Evolutionary conservation across 2,888 invertebrate species (phyloP).

Genomic region (Apeira syringaria): DNA sequence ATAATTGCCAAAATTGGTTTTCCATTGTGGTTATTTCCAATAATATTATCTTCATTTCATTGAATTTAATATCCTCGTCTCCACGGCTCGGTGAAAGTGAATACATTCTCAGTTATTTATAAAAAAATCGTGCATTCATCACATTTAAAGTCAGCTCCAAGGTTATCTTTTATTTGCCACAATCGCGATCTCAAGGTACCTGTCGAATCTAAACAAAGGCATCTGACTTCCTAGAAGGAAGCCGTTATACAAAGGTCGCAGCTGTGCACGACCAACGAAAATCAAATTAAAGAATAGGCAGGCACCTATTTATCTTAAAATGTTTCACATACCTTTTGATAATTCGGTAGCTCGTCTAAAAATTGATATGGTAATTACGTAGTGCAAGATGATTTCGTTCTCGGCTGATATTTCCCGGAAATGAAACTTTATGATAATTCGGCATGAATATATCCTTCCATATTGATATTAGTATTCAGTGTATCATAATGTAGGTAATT

Average conservation of each 20-base stretch:
- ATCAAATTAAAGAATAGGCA: constrained; percentile 5
- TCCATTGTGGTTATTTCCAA: too few species aligned
- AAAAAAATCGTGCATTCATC: constrained; percentile 3
- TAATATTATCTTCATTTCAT: too few species aligned
- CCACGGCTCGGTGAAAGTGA: too few species aligned
- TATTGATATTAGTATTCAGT: background rate
- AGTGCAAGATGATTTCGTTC: background rate
- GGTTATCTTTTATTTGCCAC: constrained; percentile 19
- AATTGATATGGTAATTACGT: background rate
- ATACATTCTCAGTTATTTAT: too few species aligned
- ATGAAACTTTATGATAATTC: background rate
- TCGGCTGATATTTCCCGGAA: constrained; percentile 5
- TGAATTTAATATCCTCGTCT: too few species aligned
- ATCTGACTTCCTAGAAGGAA: constrained; percentile 26
- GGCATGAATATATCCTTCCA: background rate
- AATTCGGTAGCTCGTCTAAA: background rate
- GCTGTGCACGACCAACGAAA: constrained; percentile 6
- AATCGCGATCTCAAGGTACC: constrained; percentile 28
- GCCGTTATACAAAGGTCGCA: constrained; percentile 19
- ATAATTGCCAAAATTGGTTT: too few species aligned
- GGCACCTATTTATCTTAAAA: constrained; percentile 3
- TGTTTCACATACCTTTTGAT: constrained; percentile 27
- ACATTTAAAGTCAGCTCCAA: constrained; percentile 21
- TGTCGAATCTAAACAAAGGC: constrained; percentile 31
- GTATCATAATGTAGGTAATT: too few species aligned